A percentile compares a stretch with the other conserved stretches of the same genome.
Evolutionary conservation across 2,113 vertebrate genomes (phyloP).

Genomic region (Rhodinocichla rosea): DNA sequence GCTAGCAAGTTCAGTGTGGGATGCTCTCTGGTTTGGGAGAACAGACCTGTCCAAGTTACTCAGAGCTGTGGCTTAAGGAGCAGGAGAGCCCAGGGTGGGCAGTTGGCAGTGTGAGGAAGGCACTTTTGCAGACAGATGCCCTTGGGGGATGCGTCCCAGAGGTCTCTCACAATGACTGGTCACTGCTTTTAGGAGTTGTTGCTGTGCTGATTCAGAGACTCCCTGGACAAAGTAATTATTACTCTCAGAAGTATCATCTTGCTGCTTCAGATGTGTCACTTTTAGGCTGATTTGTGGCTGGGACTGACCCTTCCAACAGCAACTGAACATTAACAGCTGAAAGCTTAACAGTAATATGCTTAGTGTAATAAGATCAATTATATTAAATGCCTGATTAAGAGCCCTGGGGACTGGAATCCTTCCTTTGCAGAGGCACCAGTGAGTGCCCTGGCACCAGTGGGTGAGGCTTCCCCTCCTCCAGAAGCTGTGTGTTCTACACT

Average conservation of each 20-base stretch:
- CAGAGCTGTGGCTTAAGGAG: neutral
- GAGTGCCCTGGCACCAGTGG: neutral
- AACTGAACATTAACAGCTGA: constrained; percentile 26
- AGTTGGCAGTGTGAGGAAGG: neutral
- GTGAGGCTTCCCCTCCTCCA: neutral
- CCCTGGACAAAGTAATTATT: neutral
- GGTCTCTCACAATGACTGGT: neutral
- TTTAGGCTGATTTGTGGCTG: constrained; percentile 11
- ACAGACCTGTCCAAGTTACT: neutral
- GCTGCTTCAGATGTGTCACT: neutral
- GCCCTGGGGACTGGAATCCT: neutral
- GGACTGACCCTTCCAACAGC: neutral
- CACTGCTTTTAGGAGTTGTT: neutral
- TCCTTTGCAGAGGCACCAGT: neutral
- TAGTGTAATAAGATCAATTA: constrained; percentile 55
- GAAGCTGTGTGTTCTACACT: neutral
- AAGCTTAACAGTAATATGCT: constrained; percentile 44
- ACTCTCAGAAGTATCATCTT: neutral
- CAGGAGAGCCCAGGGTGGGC: neutral
- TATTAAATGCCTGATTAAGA: constrained; percentile 56
- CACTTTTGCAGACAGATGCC: neutral
- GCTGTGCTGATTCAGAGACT: neutral
- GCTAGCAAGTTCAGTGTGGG: neutral
- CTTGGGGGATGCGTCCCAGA: neutral
- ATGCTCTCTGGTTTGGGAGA: neutral